Percentiles rank a stretch among this genome's conserved stretches.
These are phyloP conservation scores for Timema podura DNA, from an alignment of 2,888 invertebrate species.

Conservation along the genomic window DNA sequence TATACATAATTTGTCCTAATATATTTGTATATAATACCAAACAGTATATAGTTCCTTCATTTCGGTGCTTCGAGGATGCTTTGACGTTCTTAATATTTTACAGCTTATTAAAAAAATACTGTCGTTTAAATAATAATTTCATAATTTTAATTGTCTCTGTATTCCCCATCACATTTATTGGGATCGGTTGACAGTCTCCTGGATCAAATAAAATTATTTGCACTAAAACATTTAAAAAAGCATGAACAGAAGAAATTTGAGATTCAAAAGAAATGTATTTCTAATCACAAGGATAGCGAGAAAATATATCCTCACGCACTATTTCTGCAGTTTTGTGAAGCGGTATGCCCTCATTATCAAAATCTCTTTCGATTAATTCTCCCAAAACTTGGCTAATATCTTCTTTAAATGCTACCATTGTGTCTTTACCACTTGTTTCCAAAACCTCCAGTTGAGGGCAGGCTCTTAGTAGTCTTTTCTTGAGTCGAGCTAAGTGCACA, in stretches of 20 bases:
- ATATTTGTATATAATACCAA: too few relatives aligned
- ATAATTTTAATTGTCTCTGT: too few relatives aligned
- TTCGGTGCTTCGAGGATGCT: too few relatives aligned
- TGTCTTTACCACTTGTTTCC: constrained; percentile 8
- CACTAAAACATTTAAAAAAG: background rate
- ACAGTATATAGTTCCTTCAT: too few relatives aligned
- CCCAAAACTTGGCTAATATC: background rate
- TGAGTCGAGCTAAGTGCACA: background rate
- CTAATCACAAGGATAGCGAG: background rate
- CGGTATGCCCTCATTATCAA: constrained; percentile 13
- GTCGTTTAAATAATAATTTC: too few relatives aligned
- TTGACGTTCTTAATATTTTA: too few relatives aligned
- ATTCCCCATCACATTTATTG: too few relatives aligned
- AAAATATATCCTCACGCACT: constrained; percentile 20
- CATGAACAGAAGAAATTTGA: background rate
- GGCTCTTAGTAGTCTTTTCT: constrained; percentile 12
- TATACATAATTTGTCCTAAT: too few relatives aligned
- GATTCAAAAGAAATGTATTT: background rate
- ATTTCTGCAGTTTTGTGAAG: constrained; percentile 18
- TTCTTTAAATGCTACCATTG: constrained; percentile 8
- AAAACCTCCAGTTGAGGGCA: constrained; percentile 14
- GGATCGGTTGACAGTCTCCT: constrained; percentile 1
- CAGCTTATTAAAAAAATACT: too few relatives aligned
- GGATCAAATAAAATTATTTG: constrained; percentile 6
- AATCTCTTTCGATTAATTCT: constrained; percentile 3